Base-by-base conservation (phyloP, 2,888 invertebrate genomes). In the Leptothorax acervorum region DNA sequence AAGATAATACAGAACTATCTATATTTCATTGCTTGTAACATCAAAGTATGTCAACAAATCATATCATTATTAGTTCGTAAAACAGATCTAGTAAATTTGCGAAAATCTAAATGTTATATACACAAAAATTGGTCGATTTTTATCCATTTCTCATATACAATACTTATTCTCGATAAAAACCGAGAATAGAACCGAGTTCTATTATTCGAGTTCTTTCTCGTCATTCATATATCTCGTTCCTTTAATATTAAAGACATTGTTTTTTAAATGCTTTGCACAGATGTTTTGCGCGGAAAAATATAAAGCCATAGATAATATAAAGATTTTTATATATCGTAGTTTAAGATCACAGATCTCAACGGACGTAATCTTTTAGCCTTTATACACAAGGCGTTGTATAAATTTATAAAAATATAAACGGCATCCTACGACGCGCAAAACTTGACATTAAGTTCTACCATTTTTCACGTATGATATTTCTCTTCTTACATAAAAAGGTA, bases 361-460 rank as follows among this genome's bases (percentile, higher is more conserved):
- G 4, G 18, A 42, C 9, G 8, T 55, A 66, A 66, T 53, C 62
- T 76, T 63, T 65, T 53, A 31, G 1, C 12, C 42, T 57, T 57
- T 78, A 66, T 12, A 45, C 68, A 45, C 68, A 45, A 15, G 23
- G 3, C 6, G 4, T 35, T 53, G 53, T 48, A n/a, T 63, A 53
- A 76, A 66, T 53, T 55, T 28, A 23, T 39, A 55, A 66, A 68
- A 68, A 78, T 45, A 45, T 51, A 18, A 18, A 6, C 28, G 15
- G 4, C 31, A 8, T 31, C 9, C 12, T 39, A 35, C 9, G 51
- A 75, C 48, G 23, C 9, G 18, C 18, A 42, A 45, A 78, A 78
- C 42, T 68, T 55, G 42, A 51, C 55, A 78, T 45, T 68, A 68
- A 45, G 15, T 68, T 78, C 15, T 42, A 42, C 28, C n/a, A 78